Evolutionary conservation across 2,888 invertebrate species (phyloP), one percentile per base, ranked within the genome.

Genomic region (Lymantria dispar): DNA sequence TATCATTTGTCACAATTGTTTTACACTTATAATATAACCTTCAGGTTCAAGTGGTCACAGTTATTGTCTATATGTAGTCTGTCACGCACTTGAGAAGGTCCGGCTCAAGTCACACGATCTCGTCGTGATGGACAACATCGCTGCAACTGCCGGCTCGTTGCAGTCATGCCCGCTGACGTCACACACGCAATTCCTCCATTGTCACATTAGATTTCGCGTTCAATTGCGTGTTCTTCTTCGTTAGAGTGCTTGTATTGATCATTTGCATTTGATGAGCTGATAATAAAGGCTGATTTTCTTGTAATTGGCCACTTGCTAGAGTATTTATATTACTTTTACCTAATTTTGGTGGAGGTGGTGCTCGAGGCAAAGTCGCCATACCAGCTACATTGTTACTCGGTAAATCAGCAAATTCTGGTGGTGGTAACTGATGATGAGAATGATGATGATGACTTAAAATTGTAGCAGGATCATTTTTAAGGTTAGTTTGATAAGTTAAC

Each of bases 101-200:
- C 81, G 89, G 91, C 87, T 83, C 83, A 72, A 87, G 88, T 91
- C 91, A 90, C 85, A 91, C 90, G 79, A 91, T 87, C 78, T 91
- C 91, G 69, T 91, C 91, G 64, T 89, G 89, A 55, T 89, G 89
- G 48, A 76, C 84, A 67, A 90, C 80, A 74, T 91, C 91, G 65
- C 91, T 86, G 89, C 91, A 91, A 80, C 92, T 92, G 78, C 88
- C 91, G 83, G 91, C 78, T 37, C 91, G 89, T 71, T 89, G 91
- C 88, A 91, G 92, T 91, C 92, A 92, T 79, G 91, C 91, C 67
- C 91, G 80, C 84, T 92, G 91, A 79, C 94, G 96, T 96, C 96
- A 96, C 95, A 96, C 96, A 54, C 96, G 89, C 87, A 96, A 76
- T 85, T 96, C 96, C 88, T 96, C 96, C 95, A 96, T 96, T 64